phyloP scores from a whole-genome alignment of 2,113 vertebrate genomes.

The Crotalus viridis region DNA sequence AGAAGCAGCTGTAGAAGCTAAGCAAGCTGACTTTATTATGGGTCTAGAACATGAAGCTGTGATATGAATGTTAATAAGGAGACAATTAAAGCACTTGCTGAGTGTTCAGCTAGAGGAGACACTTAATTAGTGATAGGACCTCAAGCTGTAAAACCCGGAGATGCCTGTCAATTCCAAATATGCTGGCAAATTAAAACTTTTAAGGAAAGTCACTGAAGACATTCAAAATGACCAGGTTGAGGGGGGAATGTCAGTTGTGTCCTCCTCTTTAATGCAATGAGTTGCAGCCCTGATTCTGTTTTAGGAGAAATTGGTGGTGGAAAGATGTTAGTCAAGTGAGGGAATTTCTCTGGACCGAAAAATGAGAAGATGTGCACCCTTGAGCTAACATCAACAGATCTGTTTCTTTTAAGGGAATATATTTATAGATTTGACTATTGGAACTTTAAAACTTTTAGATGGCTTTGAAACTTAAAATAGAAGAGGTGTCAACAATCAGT shows the following conservation, averaged over 20 bases:
- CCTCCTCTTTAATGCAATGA: background rate
- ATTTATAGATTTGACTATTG: background rate
- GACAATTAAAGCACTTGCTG: slow-evolving; percentile 60
- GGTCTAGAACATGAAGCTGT: slow-evolving; percentile 55
- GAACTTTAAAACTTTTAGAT: background rate
- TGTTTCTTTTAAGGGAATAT: background rate
- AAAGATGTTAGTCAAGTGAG: background rate
- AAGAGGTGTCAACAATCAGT: background rate
- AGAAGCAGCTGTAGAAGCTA: slow-evolving; percentile 29
- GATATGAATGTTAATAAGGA: slow-evolving; percentile 64
- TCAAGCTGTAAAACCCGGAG: slow-evolving; percentile 28
- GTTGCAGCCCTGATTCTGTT: background rate
- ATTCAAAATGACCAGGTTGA: background rate
- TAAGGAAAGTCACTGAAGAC: slow-evolving; percentile 15
- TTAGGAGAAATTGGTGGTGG: background rate
- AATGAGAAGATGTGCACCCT: background rate
- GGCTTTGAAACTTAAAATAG: background rate
- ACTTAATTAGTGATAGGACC: slow-evolving; percentile 61
- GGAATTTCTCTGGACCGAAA: background rate
- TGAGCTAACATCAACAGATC: background rate
- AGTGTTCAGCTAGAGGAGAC: slow-evolving; percentile 48
- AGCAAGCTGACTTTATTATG: slow-evolving; percentile 52
- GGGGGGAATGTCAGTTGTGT: background rate
- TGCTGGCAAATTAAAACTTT: slow-evolving; percentile 45
- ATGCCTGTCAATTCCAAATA: slow-evolving; percentile 49